Evolutionary conservation across 2,888 invertebrate species (phyloP), one percentile per base, ranked within the genome.

Genomic region (Drosophila antonietae): DNA sequence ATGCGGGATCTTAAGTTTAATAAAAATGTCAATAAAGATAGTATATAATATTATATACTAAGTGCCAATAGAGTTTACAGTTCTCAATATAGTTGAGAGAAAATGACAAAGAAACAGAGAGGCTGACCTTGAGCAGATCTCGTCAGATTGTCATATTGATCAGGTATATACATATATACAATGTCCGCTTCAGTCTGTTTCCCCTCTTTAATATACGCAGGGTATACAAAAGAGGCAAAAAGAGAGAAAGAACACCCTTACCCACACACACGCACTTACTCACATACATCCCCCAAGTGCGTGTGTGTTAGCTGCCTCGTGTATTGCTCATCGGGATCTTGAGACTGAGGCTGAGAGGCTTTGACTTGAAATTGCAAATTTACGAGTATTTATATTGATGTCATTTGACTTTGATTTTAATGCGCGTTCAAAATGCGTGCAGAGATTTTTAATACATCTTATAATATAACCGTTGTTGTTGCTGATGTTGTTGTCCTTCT

Each of bases 311-410:
- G 81, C 82, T 84, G 77, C 65, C 64, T 53, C 75, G 58, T 71
- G 82, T 67, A 74, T 70, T 75, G 52, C 77, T 60, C 57, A 51
- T 51, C 56, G 63, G 65, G 75, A 74, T 75, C 53, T 66, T 62
- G 62, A 60, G 56, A 53, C 58, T 65, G 75, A 55, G 58, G 67
- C 84, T 73, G 52, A 35, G 52, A 37, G 37, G 39, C 53, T 53
- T 53, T 71, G 73, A 56, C 81, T 73, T 69, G 77, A 83, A 88
- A 90, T 90, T 90, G 88, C 85, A 83, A 88, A 89, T 90, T 89
- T 90, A 87, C 86, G 86, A 87, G 86, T 87, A 88, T 89, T 90
- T 87, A 88, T 90, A 90, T 90, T 89, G 89, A 88, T 88, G 89
- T 88, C 84, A 90, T 90, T 88, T 90, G 80, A 83, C 88, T 89